Evolutionary conservation across 2,888 invertebrate genomes (phyloP).

Genomic region (Ferrisia virgata): DNA sequence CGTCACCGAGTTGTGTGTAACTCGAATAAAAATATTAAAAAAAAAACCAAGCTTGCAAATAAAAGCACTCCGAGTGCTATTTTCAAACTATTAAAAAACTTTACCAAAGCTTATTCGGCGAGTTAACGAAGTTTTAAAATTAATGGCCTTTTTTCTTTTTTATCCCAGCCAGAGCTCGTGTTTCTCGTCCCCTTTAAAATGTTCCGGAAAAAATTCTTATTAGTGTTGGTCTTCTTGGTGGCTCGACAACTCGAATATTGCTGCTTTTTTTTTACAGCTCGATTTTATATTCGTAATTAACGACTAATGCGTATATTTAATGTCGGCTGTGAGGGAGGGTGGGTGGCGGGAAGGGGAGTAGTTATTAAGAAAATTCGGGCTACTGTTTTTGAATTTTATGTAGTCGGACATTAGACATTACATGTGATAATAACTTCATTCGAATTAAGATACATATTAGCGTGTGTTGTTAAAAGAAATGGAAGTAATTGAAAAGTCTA

Average conservation of each 20-base stretch:
- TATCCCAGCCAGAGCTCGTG: background rate
- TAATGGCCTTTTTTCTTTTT: constrained; percentile 8
- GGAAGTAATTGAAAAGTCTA: no score
- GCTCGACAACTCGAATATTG: background rate
- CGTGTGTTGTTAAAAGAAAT: no score
- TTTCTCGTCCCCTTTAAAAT: background rate
- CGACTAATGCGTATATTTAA: no score
- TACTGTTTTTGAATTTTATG: no score
- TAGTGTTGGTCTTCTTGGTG: background rate
- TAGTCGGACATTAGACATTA: no score
- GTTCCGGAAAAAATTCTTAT: background rate
- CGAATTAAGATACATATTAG: no score
- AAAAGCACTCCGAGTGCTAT: constrained; percentile 1
- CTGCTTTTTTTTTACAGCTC: no score
- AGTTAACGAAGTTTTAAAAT: constrained; percentile 30
- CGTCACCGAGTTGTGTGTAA: background rate
- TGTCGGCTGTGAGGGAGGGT: no score
- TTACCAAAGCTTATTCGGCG: background rate
- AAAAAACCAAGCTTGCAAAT: constrained; percentile 16
- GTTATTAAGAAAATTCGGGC: no score
- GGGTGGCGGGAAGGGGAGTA: no score
- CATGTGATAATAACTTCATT: no score
- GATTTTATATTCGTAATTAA: no score
- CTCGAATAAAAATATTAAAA: constrained; percentile 29
- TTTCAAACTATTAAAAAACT: constrained; percentile 11